Evolutionary conservation across 2,113 vertebrate species (phyloP).

Genomic region (Halichoerus grypus): DNA sequence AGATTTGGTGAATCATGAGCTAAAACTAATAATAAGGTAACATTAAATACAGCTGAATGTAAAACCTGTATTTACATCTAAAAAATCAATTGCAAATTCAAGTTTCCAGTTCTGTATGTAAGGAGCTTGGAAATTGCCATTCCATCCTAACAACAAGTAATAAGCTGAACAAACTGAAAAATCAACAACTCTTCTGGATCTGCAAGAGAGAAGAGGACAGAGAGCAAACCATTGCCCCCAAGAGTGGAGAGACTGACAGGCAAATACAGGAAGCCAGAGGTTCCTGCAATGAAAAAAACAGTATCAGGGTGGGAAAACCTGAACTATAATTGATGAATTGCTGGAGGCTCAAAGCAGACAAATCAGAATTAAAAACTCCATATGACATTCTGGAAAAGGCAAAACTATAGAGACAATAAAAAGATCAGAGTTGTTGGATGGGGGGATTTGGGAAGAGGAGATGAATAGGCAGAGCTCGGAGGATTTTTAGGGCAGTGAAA

Average conservation of each 20-base stretch:
- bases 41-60: background rate
- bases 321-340: background rate
- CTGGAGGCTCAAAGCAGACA: background rate
- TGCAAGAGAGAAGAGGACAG: background rate
- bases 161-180: background rate
- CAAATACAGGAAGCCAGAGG: background rate
- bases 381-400: background rate
- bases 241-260: background rate
- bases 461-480: background rate
- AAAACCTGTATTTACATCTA: background rate
- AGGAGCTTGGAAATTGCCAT: background rate
- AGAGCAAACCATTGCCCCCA: background rate
- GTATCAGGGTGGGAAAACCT: background rate
- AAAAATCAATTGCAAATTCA: background rate
- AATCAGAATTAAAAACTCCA: background rate
- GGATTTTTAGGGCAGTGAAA: background rate
- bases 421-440: background rate
- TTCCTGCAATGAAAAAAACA: background rate
- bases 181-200: background rate
- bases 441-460: background rate
- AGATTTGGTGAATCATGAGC: background rate
- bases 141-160: background rate
- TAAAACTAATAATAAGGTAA: background rate
- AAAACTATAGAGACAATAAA: background rate
- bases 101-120: background rate